Base-by-base conservation (phyloP, 2,888 invertebrate genomes). In the Limnephilus lunatus region DNA sequence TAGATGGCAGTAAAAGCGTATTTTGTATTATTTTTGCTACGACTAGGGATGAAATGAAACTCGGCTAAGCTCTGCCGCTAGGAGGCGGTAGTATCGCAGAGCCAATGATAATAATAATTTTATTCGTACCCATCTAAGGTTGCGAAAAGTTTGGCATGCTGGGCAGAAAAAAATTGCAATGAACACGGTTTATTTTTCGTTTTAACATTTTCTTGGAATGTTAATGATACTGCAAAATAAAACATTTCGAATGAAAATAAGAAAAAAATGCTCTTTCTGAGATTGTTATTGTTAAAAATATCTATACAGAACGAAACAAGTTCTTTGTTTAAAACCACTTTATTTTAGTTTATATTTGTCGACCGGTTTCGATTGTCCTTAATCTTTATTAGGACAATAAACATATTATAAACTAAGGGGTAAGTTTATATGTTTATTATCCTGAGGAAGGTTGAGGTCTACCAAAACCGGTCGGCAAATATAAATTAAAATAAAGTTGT, bases 1-100 rank as follows among this genome's bases (percentile, higher is more conserved):
- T 87, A 87, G 87, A 87, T 87, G 87, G 87, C 87, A 87, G 48
- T 87, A 53, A 39, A 11, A 39, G 14, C 30, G 48, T 53, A 53
- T 87, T 87, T 68, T 39, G 35, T 2, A 31, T 35, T 35, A 19
- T 85, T 39, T 31, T 31, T 85, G 85, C 11, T 25, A 32, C 25
- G 32, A 85, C 3, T 30, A 83, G 32, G 14, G 83, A 35, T 32
- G 83, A 68, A 31, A 39, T 25, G 83, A 39, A 35, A 35, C 83
- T 83, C 35, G 35, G 83, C 32, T 83, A 83, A 32, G 11, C 35
- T 39, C 11, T n/a, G 39, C 35, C 88, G 88, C 88, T 89, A 89
- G 88, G 80, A 25, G 68, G 68, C 68, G 68, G 68, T n/a, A n/a
- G 25, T 68, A 68, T n/a, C 68, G 25, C 25, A 1, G n/a, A 25